These are phyloP conservation scores for Daboia siamensis DNA, from an alignment of 2,113 vertebrate species.

Conservation along the genomic window DNA sequence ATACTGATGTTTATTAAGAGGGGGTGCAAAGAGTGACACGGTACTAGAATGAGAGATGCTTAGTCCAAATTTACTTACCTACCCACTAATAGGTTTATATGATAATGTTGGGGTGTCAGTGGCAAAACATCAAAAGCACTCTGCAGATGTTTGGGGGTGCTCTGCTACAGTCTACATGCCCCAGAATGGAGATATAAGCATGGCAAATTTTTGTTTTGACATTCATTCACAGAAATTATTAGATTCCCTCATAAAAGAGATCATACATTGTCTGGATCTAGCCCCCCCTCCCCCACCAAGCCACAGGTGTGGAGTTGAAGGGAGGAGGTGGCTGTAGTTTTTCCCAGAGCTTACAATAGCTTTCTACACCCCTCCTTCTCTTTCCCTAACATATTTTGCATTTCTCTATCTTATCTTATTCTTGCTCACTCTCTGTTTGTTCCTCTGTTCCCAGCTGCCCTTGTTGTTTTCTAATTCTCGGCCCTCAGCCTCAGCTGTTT, in stretches of 20 bases:
- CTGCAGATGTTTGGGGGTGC: neutral
- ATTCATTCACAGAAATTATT: neutral
- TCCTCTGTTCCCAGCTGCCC: constrained; percentile 53
- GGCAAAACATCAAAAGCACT: neutral
- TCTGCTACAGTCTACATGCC: neutral
- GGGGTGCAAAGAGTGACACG: neutral
- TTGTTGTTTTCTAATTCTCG: constrained; percentile 48
- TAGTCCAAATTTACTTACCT: neutral
- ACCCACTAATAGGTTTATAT: neutral
- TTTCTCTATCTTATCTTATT: constrained; percentile 60
- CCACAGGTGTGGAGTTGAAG: neutral
- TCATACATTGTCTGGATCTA: neutral
- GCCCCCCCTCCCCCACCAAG: neutral
- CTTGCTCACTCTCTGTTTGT: neutral
- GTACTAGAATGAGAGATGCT: too few species aligned
- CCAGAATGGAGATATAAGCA: neutral
- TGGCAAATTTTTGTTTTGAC: neutral
- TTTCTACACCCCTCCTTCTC: constrained; percentile 41
- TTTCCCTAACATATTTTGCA: constrained; percentile 54
- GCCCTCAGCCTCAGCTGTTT: constrained; percentile 22
- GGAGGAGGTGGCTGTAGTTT: neutral
- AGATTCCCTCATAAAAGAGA: neutral
- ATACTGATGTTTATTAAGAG: neutral
- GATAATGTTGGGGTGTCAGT: neutral
- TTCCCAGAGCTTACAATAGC: neutral